These are phyloP conservation scores for Phenganax stokvisi DNA, from an alignment of 92 coral and sea anemone genomes.

Conservation along the genomic window DNA sequence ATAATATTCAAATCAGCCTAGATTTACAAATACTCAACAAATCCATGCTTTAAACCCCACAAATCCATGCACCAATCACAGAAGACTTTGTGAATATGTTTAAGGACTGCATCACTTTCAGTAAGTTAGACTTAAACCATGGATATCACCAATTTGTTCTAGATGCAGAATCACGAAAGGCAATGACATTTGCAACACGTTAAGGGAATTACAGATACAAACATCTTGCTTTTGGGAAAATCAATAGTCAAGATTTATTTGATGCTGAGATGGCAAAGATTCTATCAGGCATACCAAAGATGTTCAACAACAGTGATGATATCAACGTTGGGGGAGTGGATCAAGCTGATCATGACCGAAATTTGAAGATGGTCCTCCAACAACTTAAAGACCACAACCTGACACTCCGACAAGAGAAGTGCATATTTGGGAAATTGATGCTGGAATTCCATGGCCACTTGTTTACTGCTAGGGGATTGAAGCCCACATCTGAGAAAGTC, in stretches of 20 bases:
- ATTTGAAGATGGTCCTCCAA: constrained; percentile 33
- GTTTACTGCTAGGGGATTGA: constrained; percentile 47
- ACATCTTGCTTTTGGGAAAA: constrained; percentile 47
- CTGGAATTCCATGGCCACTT: constrained; percentile 56
- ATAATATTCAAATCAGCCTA: constrained; percentile 31
- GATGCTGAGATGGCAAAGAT: constrained; percentile 49
- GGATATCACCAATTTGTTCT: constrained; percentile 25
- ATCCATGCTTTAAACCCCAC: constrained; percentile 33
- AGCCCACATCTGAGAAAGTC: constrained; percentile 34
- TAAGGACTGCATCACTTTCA: constrained; percentile 17
- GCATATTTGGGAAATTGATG: constrained; percentile 40
- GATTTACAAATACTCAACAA: constrained; percentile 32
- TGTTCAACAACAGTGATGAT: constrained; percentile 16
- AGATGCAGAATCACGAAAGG: constrained; percentile 37
- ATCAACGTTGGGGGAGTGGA: constrained; percentile 27
- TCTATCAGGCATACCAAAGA: constrained; percentile 25
- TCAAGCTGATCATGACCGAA: constrained; percentile 43
- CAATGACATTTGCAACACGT: constrained; percentile 50
- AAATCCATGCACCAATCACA: constrained; percentile 39
- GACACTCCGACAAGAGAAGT: constrained; percentile 44
- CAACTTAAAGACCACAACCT: constrained; percentile 45
- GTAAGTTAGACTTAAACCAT: constrained; percentile 26
- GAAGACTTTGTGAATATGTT: constrained; percentile 5
- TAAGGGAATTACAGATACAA: constrained; percentile 59
- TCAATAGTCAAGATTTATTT: constrained; percentile 57